Evolutionary conservation across 2,888 invertebrate species (phyloP).

Genomic region (Drosophila barbarae): DNA sequence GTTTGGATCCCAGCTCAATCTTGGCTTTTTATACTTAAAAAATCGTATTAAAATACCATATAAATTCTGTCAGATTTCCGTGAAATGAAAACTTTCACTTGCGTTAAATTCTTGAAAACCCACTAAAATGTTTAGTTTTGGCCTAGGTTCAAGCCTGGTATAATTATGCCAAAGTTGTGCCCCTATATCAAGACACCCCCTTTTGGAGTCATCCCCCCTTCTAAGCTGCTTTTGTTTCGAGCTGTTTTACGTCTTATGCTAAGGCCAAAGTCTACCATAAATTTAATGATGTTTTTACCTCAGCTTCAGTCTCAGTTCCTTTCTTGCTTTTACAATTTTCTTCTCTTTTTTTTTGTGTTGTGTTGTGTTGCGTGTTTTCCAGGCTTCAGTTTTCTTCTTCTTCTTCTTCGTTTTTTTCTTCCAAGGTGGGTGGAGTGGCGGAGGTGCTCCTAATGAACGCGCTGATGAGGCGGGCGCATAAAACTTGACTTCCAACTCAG

Average conservation of each 20-base stretch:
- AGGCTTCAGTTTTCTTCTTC: conserved; percentile 21
- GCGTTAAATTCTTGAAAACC: conserved; percentile 11
- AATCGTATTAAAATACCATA: conserved; percentile 1
- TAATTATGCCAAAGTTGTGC: conserved; percentile 36
- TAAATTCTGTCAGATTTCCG: conserved; percentile 1
- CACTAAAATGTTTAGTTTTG: conserved; percentile 31
- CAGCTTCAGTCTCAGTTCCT: conserved; percentile 12
- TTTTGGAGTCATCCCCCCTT: not conserved
- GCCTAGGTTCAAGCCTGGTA: conserved; percentile 20
- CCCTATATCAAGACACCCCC: conserved; percentile 14
- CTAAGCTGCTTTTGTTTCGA: conserved; percentile 29
- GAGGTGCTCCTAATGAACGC: conserved; percentile 62
- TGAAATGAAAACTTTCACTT: conserved; percentile 10
- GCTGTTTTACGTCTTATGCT: conserved; percentile 47
- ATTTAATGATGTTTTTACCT: conserved; percentile 68
- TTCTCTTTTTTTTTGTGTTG: not conserved
- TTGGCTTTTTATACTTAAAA: not conserved
- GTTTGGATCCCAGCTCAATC: not conserved
- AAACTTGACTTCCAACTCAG: conserved; percentile 20
- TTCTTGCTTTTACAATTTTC: conserved; percentile 25
- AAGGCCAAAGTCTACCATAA: conserved; percentile 55
- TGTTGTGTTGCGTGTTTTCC: conserved; percentile 14
- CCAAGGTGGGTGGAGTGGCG: not conserved
- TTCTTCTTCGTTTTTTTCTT: not conserved
- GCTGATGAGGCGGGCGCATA: conserved; percentile 63